A percentile compares a stretch with the other conserved stretches of the same genome.
Evolutionary conservation across 2,888 invertebrate species (phyloP).

Genomic region (Chloromyia formosa): DNA sequence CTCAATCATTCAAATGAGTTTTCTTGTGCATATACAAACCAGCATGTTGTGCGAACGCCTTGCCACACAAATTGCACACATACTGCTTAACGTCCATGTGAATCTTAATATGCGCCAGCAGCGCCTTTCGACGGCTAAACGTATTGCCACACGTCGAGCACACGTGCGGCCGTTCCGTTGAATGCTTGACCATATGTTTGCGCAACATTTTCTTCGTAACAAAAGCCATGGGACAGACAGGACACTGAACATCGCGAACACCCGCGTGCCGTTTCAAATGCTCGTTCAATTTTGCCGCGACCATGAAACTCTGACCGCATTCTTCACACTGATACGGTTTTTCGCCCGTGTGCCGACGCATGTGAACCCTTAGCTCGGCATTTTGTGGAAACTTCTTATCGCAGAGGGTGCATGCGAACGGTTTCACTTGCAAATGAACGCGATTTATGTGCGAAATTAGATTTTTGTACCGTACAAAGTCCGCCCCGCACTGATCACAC

Average conservation of each 20-base stretch:
- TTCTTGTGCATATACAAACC: conserved; percentile 46
- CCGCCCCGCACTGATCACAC: conserved; percentile 50
- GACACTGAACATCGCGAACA: conserved; percentile 50
- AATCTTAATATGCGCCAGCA: conserved; percentile 50
- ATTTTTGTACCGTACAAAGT: conserved; percentile 50
- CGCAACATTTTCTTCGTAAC: conserved; percentile 17
- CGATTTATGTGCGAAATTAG: conserved; percentile 48
- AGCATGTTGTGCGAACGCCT: conserved; percentile 52
- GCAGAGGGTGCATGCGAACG: conserved; percentile 48
- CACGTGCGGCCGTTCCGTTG: conserved; percentile 21
- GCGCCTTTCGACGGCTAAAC: conserved; percentile 50
- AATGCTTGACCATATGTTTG: conserved; percentile 30
- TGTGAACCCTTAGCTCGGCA: conserved; percentile 49
- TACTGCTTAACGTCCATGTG: conserved; percentile 51
- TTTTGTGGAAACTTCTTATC: conserved; percentile 50
- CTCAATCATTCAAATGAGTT: conserved; percentile 2
- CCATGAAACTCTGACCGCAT: conserved; percentile 47
- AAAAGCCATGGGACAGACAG: conserved; percentile 47
- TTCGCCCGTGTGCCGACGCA: conserved; percentile 51
- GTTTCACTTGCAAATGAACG: conserved; percentile 50
- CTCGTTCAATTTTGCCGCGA: conserved; percentile 48
- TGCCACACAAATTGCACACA: conserved; percentile 51
- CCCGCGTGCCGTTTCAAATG: conserved; percentile 50
- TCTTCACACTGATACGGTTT: conserved; percentile 51
- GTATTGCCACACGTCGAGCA: conserved; percentile 46